Conservation (phyloP, 2,888 invertebrate species). For the Arge pagana region DNA sequence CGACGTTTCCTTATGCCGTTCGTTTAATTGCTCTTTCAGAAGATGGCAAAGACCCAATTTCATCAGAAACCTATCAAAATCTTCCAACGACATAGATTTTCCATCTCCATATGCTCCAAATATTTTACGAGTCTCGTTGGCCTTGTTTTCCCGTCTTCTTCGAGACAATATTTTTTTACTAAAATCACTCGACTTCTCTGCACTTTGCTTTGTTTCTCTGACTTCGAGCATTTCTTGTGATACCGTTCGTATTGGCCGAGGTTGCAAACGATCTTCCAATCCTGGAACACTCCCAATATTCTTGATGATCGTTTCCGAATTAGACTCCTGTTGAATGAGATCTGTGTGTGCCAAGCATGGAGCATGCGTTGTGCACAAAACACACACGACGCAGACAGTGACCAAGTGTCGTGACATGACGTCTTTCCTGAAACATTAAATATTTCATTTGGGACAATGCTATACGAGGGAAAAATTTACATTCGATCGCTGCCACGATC, state of each 20-base stretch:
- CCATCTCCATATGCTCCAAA: slow-evolving; percentile 72
- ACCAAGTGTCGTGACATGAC: slow-evolving; percentile 69
- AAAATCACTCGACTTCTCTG: neutral
- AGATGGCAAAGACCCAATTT: slow-evolving; percentile 65
- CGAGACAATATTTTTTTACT: slow-evolving; percentile 20
- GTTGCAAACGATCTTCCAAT: slow-evolving; percentile 33
- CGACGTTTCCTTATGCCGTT: too few relatives aligned
- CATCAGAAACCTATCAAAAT: slow-evolving; percentile 71
- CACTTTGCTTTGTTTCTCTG: slow-evolving; percentile 28
- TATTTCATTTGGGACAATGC: slow-evolving; percentile 37
- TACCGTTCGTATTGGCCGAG: slow-evolving; percentile 36
- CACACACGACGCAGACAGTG: slow-evolving; percentile 82
- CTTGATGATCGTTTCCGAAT: slow-evolving; percentile 6
- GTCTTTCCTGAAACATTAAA: slow-evolving; percentile 53
- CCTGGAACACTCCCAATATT: slow-evolving; percentile 27
- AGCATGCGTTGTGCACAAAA: slow-evolving; percentile 76
- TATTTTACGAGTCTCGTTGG: slow-evolving; percentile 58
- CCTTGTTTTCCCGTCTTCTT: slow-evolving; percentile 39
- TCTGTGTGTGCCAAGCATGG: slow-evolving; percentile 76
- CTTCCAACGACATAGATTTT: slow-evolving; percentile 68
- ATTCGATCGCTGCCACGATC: too few relatives aligned
- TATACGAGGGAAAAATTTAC: too few relatives aligned
- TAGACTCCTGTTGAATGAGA: too few relatives aligned
- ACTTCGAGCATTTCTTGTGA: slow-evolving; percentile 32
- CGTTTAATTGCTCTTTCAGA: too few relatives aligned